Conservation (phyloP, 2,113 vertebrate species). For the Hoplias malabaricus region DNA sequence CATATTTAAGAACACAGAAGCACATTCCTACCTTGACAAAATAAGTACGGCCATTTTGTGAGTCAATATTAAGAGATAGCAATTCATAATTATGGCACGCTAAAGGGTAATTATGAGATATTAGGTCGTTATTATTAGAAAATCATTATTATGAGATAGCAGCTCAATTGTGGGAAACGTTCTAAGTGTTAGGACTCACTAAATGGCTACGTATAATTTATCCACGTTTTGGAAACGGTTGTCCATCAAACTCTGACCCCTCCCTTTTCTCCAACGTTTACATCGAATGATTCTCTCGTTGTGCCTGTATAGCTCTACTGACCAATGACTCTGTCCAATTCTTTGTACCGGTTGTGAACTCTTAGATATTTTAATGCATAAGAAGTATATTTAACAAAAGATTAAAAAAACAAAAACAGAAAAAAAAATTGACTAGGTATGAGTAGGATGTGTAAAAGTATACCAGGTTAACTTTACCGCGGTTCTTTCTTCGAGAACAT, state of each 20-base stretch:
- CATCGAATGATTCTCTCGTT: slow-evolving; percentile 58
- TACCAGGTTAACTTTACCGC: slow-evolving; percentile 48
- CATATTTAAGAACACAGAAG: too few relatives aligned
- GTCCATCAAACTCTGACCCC: background rate
- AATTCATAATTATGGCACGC: too few relatives aligned
- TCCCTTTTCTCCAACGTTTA: slow-evolving; percentile 64
- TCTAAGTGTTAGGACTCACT: too few relatives aligned
- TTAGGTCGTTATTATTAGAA: too few relatives aligned
- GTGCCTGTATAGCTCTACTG: slow-evolving; percentile 68
- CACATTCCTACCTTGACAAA: too few relatives aligned
- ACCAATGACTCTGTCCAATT: slow-evolving; percentile 58
- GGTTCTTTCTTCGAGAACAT: slow-evolving; percentile 66
- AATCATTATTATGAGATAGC: too few relatives aligned
- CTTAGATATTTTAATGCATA: slow-evolving; percentile 50
- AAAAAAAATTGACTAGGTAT: slow-evolving; percentile 54
- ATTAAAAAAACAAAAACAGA: slow-evolving; percentile 25
- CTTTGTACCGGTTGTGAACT: slow-evolving; percentile 59
- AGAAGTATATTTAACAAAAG: slow-evolving; percentile 39
- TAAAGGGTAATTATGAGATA: too few relatives aligned
- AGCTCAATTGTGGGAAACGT: too few relatives aligned
- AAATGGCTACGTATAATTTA: too few relatives aligned
- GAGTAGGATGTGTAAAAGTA: slow-evolving; percentile 52
- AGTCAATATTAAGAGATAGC: too few relatives aligned
- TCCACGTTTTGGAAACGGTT: too few relatives aligned
- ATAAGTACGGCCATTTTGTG: too few relatives aligned